Percentiles rank a stretch among this genome's conserved stretches.
Evolutionary conservation across 2,797 vertebrate genomes (phyloP).

Genomic region (Aulostomus chinensis): DNA sequence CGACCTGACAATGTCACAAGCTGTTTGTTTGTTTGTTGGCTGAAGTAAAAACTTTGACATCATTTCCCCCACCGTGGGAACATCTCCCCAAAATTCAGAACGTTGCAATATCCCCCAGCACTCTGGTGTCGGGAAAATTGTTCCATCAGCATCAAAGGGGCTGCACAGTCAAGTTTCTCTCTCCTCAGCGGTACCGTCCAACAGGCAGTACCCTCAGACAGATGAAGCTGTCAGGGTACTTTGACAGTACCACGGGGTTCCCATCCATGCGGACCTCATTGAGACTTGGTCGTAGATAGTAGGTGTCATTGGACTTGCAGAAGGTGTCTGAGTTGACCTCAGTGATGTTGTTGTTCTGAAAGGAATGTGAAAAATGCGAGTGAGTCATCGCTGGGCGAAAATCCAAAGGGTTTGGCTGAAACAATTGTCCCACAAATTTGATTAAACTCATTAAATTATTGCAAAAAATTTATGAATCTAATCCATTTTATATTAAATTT

Average conservation of each 20-base stretch:
- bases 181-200: constrained; percentile 88
- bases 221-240: constrained; percentile 91
- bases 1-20: constrained; percentile 45
- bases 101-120: constrained; percentile 12
- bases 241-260: constrained; percentile 90
- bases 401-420: too few species aligned
- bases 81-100: constrained; percentile 43
- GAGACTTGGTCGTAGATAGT: constrained; percentile 88
- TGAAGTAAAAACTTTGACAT: constrained; percentile 30
- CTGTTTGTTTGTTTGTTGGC: constrained; percentile 42
- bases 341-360: constrained; percentile 95
- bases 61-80: constrained; percentile 20
- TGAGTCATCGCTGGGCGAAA: too few species aligned
- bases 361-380: constrained; percentile 14
- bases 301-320: constrained; percentile 91
- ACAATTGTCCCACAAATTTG: too few species aligned
- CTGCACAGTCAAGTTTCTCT: constrained; percentile 18
- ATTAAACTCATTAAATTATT: too few species aligned
- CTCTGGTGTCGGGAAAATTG: constrained; percentile 30
- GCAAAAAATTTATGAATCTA: background rate
- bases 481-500: background rate
- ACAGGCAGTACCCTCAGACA: constrained; percentile 91
- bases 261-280: constrained; percentile 93
- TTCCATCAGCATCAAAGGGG: constrained; percentile 24
- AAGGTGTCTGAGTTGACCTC: constrained; percentile 90